Evolutionary conservation across 2,113 vertebrate genomes (phyloP).

Genomic region (Mustela nigripes): DNA sequence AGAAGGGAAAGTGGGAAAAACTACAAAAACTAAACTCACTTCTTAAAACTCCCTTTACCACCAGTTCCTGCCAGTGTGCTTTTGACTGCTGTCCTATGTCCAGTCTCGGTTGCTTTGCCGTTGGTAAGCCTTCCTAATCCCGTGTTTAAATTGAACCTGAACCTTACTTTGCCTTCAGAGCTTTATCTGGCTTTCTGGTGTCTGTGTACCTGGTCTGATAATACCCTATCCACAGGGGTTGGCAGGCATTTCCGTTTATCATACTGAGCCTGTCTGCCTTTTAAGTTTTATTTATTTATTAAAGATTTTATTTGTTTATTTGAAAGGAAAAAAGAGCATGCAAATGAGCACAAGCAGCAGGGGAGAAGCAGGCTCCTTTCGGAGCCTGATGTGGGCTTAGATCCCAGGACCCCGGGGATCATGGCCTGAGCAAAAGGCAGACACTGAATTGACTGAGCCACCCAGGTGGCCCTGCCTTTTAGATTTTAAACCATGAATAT

Average conservation of each 20-base stretch:
- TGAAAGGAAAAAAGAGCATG: neutral
- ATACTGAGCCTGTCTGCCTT: neutral
- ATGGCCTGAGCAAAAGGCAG: neutral
- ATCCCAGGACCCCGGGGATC: neutral
- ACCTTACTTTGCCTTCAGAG: neutral
- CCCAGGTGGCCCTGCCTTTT: neutral
- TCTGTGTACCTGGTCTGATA: neutral
- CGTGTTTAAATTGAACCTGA: neutral
- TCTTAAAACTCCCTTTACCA: neutral
- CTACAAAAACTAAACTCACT: neutral
- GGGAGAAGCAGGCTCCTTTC: neutral
- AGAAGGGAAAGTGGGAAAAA: neutral
- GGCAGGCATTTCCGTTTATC: neutral
- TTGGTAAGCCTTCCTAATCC: neutral
- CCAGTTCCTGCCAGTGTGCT: neutral
- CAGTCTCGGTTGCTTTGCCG: neutral
- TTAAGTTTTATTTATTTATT: neutral
- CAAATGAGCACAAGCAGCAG: neutral
- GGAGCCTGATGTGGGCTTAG: neutral
- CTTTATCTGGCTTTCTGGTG: neutral
- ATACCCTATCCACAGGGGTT: neutral
- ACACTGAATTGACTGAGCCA: neutral
- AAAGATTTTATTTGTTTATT: neutral
- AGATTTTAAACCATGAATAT: neutral
- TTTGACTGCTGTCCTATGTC: neutral